Evolutionary conservation across 2,888 invertebrate genomes (phyloP).

Genomic region (Acanthosepion lycidas): DNA sequence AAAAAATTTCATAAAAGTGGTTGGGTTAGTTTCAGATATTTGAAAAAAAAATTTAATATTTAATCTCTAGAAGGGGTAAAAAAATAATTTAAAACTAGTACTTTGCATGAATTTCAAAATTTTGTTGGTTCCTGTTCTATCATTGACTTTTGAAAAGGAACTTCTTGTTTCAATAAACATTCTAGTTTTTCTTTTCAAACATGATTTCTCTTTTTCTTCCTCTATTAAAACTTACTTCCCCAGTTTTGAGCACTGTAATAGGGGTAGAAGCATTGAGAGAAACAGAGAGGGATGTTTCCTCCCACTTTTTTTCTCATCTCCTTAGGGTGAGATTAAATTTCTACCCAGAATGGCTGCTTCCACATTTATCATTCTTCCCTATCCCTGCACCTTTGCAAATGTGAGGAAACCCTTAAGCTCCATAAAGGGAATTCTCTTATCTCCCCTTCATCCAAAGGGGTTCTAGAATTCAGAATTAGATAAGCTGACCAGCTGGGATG

Average conservation of each 20-base stretch:
- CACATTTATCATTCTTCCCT: neutral
- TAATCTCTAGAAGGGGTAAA: too few species aligned
- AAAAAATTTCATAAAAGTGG: too few species aligned
- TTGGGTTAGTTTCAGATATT: too few species aligned
- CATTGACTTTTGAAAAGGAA: too few species aligned
- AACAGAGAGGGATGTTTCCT: neutral
- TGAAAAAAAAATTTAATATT: too few species aligned
- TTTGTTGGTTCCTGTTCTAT: too few species aligned
- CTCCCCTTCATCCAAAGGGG: neutral
- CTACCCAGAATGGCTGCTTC: conserved; percentile 21
- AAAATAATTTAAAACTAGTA: too few species aligned
- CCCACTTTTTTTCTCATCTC: neutral
- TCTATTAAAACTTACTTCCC: too few species aligned
- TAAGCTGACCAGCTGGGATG: conserved; percentile 33
- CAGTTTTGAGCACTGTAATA: neutral
- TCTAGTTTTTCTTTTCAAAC: neutral
- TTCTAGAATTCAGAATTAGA: neutral
- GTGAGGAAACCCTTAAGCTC: neutral
- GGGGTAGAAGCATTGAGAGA: neutral
- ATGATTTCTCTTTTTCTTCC: neutral
- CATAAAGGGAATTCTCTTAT: conserved; percentile 1
- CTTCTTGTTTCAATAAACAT: too few species aligned
- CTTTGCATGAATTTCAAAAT: too few species aligned
- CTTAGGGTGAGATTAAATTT: conserved; percentile 21
- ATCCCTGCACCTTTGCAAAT: neutral